Evolutionary conservation across 2,113 vertebrate species (phyloP).

Genomic region (Xiphophorus hellerii): DNA sequence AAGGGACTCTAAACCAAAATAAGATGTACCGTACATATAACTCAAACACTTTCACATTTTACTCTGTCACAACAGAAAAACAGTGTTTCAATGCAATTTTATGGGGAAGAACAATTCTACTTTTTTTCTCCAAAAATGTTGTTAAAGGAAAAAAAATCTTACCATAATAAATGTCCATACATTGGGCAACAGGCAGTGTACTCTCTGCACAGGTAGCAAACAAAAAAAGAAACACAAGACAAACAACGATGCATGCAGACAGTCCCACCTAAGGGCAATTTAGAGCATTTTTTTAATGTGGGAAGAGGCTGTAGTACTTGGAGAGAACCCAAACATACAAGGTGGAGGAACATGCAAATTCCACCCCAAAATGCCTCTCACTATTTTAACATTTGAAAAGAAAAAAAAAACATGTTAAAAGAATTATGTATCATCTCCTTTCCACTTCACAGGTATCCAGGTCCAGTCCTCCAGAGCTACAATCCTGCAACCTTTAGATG

Average conservation of each 20-base stretch:
- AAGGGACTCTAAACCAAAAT: background rate
- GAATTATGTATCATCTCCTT: too few relatives aligned
- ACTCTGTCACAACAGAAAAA: background rate
- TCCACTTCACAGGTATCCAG: background rate
- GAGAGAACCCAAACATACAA: background rate
- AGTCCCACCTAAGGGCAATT: background rate
- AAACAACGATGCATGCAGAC: background rate
- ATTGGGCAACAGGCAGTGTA: too few relatives aligned
- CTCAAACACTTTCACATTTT: background rate
- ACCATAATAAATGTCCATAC: too few relatives aligned
- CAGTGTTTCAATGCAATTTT: background rate
- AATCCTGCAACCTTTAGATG: background rate
- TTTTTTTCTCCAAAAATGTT: too few relatives aligned
- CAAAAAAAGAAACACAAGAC: background rate
- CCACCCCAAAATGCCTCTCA: background rate
- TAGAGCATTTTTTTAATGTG: background rate
- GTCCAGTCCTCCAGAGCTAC: background rate
- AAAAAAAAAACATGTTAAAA: too few relatives aligned
- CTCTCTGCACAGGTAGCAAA: too few relatives aligned
- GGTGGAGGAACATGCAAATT: background rate
- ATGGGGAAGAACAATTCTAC: background rate
- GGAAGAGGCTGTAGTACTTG: background rate
- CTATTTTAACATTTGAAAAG: too few relatives aligned
- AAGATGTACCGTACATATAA: background rate
- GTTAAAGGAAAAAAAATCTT: too few relatives aligned